Percentiles rank a stretch among this genome's conserved stretches.
phyloP scores from a whole-genome alignment of 2,113 vertebrate species.

The human region GRCh38 chr17:70343501-70344000 shows the following conservation, averaged over 20 bases:
- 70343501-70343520: not conserved
- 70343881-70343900: not conserved
- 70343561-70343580: not conserved
- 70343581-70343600: not conserved
- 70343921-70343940: not conserved
- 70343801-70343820: not conserved
- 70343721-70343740: not conserved
- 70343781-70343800: not conserved
- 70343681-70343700: not conserved
- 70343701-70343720: not conserved
- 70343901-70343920: not conserved
- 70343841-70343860: not conserved
- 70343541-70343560: not conserved
- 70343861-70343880: not conserved
- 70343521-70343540: not conserved
- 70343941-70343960: not conserved
- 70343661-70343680: not conserved
- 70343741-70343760: not conserved
- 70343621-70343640: not conserved
- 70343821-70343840: not conserved
- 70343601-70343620: not conserved
- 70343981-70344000: not conserved
- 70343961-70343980: not conserved
- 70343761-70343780: not conserved
- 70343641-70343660: not conserved